Evolutionary conservation across 2,888 invertebrate genomes (phyloP).

Genomic region (Auanema freiburgensis): DNA sequence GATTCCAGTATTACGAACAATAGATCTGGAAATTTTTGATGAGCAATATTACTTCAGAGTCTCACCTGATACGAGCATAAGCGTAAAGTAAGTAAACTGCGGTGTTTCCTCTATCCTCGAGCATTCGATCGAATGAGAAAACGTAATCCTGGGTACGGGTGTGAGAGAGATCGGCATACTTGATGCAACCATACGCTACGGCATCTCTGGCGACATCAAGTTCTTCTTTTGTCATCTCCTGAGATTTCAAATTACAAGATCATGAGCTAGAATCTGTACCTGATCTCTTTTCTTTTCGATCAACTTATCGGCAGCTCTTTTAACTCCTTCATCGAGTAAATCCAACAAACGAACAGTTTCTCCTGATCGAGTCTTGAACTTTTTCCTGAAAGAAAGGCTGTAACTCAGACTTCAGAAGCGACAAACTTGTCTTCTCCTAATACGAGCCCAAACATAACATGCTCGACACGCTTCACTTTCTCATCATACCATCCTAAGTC

Average conservation of each 20-base stretch:
- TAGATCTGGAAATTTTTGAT: constrained; percentile 65
- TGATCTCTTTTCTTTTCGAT: constrained; percentile 67
- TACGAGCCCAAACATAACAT: constrained; percentile 93
- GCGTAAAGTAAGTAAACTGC: constrained; percentile 95
- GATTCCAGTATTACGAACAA: constrained; percentile 67
- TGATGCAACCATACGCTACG: constrained; percentile 95
- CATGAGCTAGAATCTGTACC: constrained; percentile 45
- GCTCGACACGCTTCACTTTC: constrained; percentile 76
- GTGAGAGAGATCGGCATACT: constrained; percentile 93
- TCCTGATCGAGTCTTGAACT: constrained; percentile 96
- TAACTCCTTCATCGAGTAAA: constrained; percentile 82
- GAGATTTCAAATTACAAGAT: not conserved
- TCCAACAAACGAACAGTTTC: constrained; percentile 87
- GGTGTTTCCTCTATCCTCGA: constrained; percentile 97
- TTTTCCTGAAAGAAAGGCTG: constrained; percentile 74
- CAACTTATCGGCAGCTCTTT: constrained; percentile 66
- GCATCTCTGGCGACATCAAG: constrained; percentile 70
- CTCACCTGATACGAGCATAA: constrained; percentile 85
- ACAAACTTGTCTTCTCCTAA: constrained; percentile 84
- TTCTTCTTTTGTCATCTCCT: constrained; percentile 54
- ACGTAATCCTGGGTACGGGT: constrained; percentile 88
- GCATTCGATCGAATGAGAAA: constrained; percentile 98
- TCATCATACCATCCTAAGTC: constrained; percentile 77
- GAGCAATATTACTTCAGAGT: not conserved
- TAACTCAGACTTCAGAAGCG: not conserved